Conservation (phyloP, 2,888 invertebrate species). For the Oxyscelio sp. region DNA sequence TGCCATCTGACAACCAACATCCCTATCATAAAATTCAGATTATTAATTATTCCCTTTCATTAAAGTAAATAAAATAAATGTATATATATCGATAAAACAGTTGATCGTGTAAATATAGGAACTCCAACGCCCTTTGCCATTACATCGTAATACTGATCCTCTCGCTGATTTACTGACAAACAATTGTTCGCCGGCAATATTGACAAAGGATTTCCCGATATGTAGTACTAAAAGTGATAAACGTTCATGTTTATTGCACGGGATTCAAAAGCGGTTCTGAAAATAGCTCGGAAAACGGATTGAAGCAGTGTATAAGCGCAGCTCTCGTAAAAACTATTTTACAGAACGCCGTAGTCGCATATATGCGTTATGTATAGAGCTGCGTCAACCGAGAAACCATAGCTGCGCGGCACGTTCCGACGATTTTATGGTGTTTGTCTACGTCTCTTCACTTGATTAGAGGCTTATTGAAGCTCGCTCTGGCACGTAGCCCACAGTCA, state of each 20-base stretch:
- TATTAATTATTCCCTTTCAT: no score
- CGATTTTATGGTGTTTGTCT: slow-evolving; percentile 69
- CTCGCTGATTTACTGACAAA: slow-evolving; percentile 36
- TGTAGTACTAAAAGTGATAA: slow-evolving; percentile 36
- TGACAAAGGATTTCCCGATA: slow-evolving; percentile 32
- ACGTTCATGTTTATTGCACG: slow-evolving; percentile 37
- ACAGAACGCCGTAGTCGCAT: slow-evolving; percentile 14
- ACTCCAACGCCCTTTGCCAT: slow-evolving; percentile 2
- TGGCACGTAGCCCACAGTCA: slow-evolving; percentile 44
- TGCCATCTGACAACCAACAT: no score
- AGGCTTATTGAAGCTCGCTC: slow-evolving; percentile 58
- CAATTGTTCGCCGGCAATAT: slow-evolving; percentile 23
- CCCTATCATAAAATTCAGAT: no score
- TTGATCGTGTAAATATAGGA: slow-evolving; percentile 26
- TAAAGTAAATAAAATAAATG: no score
- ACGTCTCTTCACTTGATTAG: slow-evolving; percentile 66
- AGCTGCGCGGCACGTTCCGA: no score
- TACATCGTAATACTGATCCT: slow-evolving; percentile 25
- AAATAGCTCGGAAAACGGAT: slow-evolving; percentile 21
- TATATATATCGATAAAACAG: slow-evolving; percentile 3
- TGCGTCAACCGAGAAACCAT: no score
- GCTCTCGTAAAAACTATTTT: slow-evolving; percentile 45
- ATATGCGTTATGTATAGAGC: neutral
- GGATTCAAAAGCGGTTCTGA: slow-evolving; percentile 36
- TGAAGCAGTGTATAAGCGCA: slow-evolving; percentile 2